These are phyloP conservation scores for Euplagia quadripunctaria DNA, from an alignment of 2,888 invertebrate species.

Conservation along the genomic window DNA sequence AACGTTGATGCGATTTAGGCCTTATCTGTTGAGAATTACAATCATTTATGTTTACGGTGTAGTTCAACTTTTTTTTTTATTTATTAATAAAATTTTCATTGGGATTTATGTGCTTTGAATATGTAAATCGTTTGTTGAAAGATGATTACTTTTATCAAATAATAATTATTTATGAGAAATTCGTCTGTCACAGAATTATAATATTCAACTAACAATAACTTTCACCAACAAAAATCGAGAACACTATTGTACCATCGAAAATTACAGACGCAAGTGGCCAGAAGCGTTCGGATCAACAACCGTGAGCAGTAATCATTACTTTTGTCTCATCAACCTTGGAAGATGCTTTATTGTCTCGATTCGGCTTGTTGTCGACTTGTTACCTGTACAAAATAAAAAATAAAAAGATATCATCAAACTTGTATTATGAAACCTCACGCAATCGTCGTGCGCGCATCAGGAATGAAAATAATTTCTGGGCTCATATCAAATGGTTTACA, in stretches of 20 bases:
- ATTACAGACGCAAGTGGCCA: conserved; percentile 68
- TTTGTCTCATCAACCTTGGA: conserved; percentile 81
- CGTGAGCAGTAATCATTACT: conserved; percentile 85
- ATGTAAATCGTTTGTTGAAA: neutral
- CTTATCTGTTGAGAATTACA: neutral
- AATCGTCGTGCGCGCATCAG: conserved; percentile 61
- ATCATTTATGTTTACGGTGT: neutral
- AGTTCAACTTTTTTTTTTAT: neutral
- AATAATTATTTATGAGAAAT: neutral
- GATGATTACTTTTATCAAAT: too few species aligned
- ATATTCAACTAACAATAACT: neutral
- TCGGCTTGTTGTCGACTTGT: conserved; percentile 85
- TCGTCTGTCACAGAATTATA: neutral
- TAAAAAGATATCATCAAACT: conserved; percentile 80
- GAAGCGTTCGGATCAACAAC: conserved; percentile 77
- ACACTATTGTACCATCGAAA: conserved; percentile 55
- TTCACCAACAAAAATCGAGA: conserved; percentile 26
- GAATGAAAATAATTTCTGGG: conserved; percentile 69
- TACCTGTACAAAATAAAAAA: conserved; percentile 74
- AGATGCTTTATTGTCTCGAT: conserved; percentile 83
- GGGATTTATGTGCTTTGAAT: neutral
- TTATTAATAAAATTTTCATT: neutral
- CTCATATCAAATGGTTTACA: conserved; percentile 51
- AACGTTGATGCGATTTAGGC: neutral
- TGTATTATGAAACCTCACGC: conserved; percentile 81